phyloP scores from a whole-genome alignment of 2,888 invertebrate species.

The Calliphora vomitoria region DNA sequence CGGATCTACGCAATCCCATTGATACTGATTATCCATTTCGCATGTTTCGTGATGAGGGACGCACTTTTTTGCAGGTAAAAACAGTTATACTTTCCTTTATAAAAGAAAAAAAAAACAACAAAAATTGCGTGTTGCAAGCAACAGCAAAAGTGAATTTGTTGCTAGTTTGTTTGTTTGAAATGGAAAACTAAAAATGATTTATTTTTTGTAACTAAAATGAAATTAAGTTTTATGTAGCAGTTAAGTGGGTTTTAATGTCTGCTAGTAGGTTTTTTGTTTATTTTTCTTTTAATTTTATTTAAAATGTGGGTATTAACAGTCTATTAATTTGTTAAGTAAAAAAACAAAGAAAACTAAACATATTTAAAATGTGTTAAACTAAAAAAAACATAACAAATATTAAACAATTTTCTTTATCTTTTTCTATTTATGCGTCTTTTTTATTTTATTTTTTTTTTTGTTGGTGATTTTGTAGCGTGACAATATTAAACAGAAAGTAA shows the following conservation, averaged over 20 bases:
- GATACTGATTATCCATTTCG: slow-evolving; percentile 92
- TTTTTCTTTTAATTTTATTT: not conserved
- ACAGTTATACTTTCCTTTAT: slow-evolving; percentile 34
- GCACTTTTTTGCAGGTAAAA: slow-evolving; percentile 91
- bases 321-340: slow-evolving; percentile 62
- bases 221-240: slow-evolving; percentile 34
- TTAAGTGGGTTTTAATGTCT: slow-evolving; percentile 69
- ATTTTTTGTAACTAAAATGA: slow-evolving; percentile 18
- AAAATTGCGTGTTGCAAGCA: slow-evolving; percentile 60
- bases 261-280: slow-evolving; percentile 14
- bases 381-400: not conserved
- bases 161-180: slow-evolving; percentile 12
- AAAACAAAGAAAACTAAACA: slow-evolving; percentile 28
- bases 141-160: slow-evolving; percentile 53
- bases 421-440: not conserved
- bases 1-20: slow-evolving; percentile 91
- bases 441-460: too few species aligned
- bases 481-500: slow-evolving; percentile 53
- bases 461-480: slow-evolving; percentile 48
- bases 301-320: slow-evolving; percentile 58
- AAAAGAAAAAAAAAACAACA: not conserved
- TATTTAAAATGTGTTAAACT: slow-evolving; percentile 43
- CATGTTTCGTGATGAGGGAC: slow-evolving; percentile 92
- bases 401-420: slow-evolving; percentile 10
- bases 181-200: slow-evolving; percentile 27